Evolutionary conservation across 2,888 invertebrate species (phyloP).

Genomic region (Bedellia somnulentella): DNA sequence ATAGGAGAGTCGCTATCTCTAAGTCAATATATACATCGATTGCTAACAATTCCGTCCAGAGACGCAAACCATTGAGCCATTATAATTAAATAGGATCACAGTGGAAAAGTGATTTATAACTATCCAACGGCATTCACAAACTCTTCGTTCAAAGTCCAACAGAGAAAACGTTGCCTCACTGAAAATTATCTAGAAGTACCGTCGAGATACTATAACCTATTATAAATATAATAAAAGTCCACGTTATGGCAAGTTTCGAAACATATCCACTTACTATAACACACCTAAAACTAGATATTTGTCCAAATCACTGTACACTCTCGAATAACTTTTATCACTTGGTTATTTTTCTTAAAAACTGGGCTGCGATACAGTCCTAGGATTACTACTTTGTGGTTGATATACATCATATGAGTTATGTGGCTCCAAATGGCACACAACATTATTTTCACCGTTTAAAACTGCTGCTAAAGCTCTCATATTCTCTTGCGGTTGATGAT

Average conservation of each 20-base stretch:
- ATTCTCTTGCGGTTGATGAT: slow-evolving; percentile 56
- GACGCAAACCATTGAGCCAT: slow-evolving; percentile 51
- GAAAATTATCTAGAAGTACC: too few relatives aligned
- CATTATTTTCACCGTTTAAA: slow-evolving; percentile 80
- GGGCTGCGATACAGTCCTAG: slow-evolving; percentile 53
- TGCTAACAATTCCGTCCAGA: slow-evolving; percentile 22
- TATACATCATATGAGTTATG: slow-evolving; percentile 58
- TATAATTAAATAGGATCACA: slow-evolving; percentile 58
- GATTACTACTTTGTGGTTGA: slow-evolving; percentile 43
- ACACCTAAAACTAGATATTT: slow-evolving; percentile 37
- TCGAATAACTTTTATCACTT: slow-evolving; percentile 7
- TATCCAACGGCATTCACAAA: slow-evolving; percentile 14
- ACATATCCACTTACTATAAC: too few relatives aligned
- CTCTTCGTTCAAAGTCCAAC: too few relatives aligned
- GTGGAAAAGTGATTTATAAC: slow-evolving; percentile 57
- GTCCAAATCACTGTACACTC: slow-evolving; percentile 40
- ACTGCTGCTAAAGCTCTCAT: slow-evolving; percentile 73
- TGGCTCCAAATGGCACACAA: slow-evolving; percentile 84
- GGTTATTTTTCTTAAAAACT: slow-evolving; percentile 31
- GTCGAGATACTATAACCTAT: too few relatives aligned
- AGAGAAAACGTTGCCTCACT: too few relatives aligned
- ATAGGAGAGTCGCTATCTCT: slow-evolving; percentile 46
- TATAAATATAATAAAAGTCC: slow-evolving; percentile 37
- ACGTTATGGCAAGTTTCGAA: slow-evolving; percentile 58
- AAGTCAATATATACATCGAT: slow-evolving; percentile 34